Percentiles rank a stretch among this genome's conserved stretches.
Conservation (phyloP, 2,888 invertebrate genomes). For the Protonemura montana region DNA sequence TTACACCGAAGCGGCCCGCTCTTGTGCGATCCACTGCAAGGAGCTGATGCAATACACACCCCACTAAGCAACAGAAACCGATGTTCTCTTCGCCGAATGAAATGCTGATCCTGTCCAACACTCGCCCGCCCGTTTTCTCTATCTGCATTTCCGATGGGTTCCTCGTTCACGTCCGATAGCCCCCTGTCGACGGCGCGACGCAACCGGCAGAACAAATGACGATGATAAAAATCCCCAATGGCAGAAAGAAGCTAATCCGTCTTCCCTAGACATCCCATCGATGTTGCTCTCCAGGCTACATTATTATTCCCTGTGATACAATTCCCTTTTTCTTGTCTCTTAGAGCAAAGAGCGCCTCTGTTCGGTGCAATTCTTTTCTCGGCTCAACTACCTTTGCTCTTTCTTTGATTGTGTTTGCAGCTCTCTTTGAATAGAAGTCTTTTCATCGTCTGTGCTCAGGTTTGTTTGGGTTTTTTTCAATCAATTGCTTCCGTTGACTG, state of each 20-base stretch:
- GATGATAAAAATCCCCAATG: constrained; percentile 4
- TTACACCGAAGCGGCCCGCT: neutral
- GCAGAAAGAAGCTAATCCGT: constrained; percentile 1
- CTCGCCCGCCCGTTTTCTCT: neutral
- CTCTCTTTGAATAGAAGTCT: neutral
- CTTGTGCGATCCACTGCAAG: neutral
- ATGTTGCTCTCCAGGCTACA: neutral
- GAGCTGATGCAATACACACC: neutral
- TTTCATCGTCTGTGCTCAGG: constrained; percentile 1
- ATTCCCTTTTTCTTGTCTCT: constrained; percentile 9
- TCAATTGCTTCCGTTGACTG: neutral
- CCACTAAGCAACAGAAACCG: neutral
- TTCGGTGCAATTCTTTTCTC: neutral
- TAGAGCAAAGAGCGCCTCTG: constrained; percentile 1
- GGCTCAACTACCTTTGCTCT: constrained; percentile 24
- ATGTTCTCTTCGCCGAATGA: constrained; percentile 8
- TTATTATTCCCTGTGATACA: neutral
- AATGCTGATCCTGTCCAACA: constrained; percentile 10
- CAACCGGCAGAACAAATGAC: constrained; percentile 7
- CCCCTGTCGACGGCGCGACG: neutral
- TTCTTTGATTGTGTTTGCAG: neutral
- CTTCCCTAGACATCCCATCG: neutral
- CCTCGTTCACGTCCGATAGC: neutral
- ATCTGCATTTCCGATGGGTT: neutral
- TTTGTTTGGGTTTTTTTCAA: constrained; percentile 24